Percentiles rank a stretch among this genome's conserved stretches.
These are phyloP conservation scores for Sarcophaga subvicina DNA, from an alignment of 2,888 invertebrate species.

Conservation along the genomic window DNA sequence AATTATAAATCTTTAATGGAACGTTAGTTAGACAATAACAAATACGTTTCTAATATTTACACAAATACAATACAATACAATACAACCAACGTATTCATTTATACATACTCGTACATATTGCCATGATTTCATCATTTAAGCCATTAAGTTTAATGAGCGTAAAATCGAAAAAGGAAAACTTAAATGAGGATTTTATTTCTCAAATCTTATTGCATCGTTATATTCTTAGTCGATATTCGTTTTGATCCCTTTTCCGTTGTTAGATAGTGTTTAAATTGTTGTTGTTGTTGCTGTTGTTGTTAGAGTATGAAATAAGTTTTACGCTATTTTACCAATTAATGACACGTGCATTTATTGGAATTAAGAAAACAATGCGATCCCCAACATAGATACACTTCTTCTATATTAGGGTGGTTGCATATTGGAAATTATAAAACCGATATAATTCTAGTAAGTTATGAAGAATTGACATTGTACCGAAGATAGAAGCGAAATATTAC, in stretches of 20 bases:
- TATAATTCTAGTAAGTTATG: no score
- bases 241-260: not conserved
- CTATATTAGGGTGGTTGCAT: no score
- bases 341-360: conserved; percentile 62
- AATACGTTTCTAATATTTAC: conserved; percentile 4
- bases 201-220: conserved; percentile 24
- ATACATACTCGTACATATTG: not conserved
- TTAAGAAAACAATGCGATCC: conserved; percentile 20
- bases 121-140: conserved; percentile 25
- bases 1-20: not conserved
- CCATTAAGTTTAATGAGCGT: conserved; percentile 58
- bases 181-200: conserved; percentile 14
- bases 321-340: conserved; percentile 63
- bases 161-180: conserved; percentile 48
- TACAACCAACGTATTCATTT: not conserved
- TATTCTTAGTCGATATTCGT: conserved; percentile 13
- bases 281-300: not conserved
- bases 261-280: not conserved
- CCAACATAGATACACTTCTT: not conserved
- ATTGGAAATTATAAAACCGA: no score
- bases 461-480: no score
- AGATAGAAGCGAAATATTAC: no score
- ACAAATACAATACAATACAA: not conserved
- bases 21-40: not conserved
- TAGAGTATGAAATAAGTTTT: conserved; percentile 47